Evolutionary conservation across 2,797 vertebrate genomes (phyloP), one percentile per base, ranked within the genome.

Genomic region (Psittacula derbiana): DNA sequence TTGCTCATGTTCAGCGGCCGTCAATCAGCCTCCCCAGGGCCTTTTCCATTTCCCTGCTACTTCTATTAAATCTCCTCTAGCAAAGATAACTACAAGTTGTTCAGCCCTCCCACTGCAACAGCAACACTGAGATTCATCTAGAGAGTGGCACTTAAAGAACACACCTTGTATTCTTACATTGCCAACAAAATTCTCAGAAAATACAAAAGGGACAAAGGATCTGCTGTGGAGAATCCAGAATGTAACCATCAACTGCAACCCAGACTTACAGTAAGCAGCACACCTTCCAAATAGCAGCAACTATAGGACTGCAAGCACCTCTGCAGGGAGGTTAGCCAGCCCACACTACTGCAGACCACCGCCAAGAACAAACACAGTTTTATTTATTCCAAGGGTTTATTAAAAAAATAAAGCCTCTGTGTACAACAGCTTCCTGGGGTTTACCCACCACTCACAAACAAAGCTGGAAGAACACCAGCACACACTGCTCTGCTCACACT

Each of bases 361-460:
- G 53, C 49, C 49, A 53, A 30, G 14, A 61, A n/a, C 10, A 52
- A 40, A 24, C 2, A 1, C 0, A 2, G 10, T 3, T 23, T 28
- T 28, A 46, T 52, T 50, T 69, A 2, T n/a, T 78, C 61, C 25
- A 62, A 33, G 43, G 10, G 20, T 30, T 87, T 64, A 58, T 11
- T 24, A 24, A 17, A 25, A 89, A 31, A 13, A 14, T 23, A 60
- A 65, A 14, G 14, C 7, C 21, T 30, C 30, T 38, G 25, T 23
- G 76, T 74, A 36, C 27, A 47, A n/a, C 33, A 80, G 30, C 31
- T 67, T n/a, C 25, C 33, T 2, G 2, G 79, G 12, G 1, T 14
- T 50, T 85, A 31, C 14, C 24, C 40, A 43, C 3, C 2, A 31
- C 28, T 19, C 44, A 44, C 27, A 40, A 40, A 1, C 31, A 12